Percentiles rank a stretch among this genome's conserved stretches.
Evolutionary conservation across 2,888 invertebrate genomes (phyloP).

Genomic region (Eumerus sabulonum): DNA sequence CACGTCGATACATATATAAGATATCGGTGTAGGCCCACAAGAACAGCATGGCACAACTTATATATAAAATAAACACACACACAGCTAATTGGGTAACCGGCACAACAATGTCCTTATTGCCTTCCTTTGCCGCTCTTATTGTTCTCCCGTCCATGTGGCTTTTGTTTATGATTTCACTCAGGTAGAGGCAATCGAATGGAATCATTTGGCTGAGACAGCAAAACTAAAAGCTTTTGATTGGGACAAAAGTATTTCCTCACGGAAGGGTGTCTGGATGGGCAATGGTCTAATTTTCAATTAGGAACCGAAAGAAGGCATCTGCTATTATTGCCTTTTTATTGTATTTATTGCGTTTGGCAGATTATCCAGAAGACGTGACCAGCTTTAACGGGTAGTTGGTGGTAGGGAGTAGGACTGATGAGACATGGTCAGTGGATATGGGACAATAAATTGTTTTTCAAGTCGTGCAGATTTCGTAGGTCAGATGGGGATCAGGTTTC

Average conservation of each 20-base stretch:
- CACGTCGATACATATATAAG: background rate
- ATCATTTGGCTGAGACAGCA: constrained; percentile 43
- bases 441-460: background rate
- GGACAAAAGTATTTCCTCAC: background rate
- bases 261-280: constrained; percentile 16
- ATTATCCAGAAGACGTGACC: constrained; percentile 56
- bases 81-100: constrained; percentile 46
- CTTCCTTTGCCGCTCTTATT: background rate
- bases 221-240: constrained; percentile 26
- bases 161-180: constrained; percentile 42
- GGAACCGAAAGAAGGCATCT: constrained; percentile 50
- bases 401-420: background rate
- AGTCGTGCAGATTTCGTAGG: no score
- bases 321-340: constrained; percentile 41
- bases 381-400: constrained; percentile 29
- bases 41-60: constrained; percentile 6
- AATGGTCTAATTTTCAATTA: constrained; percentile 65
- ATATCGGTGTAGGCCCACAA: no score
- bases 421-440: background rate
- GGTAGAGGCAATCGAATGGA: constrained; percentile 32
- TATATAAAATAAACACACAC: constrained; percentile 5
- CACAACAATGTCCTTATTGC: constrained; percentile 36
- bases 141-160: no score
- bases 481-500: no score
- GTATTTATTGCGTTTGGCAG: constrained; percentile 27